Conservation (phyloP, 1,140 invertebrate genomes). For the Delia radicum region DNA sequence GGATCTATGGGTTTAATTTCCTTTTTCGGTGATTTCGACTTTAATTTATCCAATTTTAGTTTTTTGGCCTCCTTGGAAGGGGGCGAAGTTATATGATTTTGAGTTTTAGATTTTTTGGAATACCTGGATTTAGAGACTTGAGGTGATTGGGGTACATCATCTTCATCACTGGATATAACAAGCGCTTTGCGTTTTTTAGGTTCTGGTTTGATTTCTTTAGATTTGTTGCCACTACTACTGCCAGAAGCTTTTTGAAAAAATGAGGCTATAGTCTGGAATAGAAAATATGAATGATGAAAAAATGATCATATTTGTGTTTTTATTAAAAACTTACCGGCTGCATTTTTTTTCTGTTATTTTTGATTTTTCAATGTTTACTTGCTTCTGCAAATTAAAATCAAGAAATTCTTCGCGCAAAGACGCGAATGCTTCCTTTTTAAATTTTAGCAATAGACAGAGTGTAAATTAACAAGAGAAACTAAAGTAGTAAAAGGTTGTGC, state of each 20-base stretch:
- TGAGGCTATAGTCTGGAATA: slow-evolving; percentile 18
- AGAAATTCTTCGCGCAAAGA: no score
- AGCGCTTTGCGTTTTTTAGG: slow-evolving; percentile 43
- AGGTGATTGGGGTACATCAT: slow-evolving; percentile 37
- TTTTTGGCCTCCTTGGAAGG: slow-evolving; percentile 33
- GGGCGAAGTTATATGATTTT: slow-evolving; percentile 6
- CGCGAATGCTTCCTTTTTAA: no score
- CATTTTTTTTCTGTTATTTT: background rate
- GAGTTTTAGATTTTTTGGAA: slow-evolving; percentile 29
- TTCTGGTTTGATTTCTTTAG: background rate
- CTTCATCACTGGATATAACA: slow-evolving; percentile 49
- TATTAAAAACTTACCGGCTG: background rate
- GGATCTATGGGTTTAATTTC: slow-evolving; percentile 39
- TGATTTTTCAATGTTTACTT: background rate
- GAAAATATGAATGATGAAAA: background rate
- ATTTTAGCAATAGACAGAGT: no score
- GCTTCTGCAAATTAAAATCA: no score
- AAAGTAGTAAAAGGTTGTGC: no score
- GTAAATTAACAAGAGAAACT: no score
- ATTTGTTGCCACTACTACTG: background rate
- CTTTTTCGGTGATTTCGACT: slow-evolving; percentile 20
- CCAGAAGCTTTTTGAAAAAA: slow-evolving; percentile 4
- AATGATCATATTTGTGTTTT: background rate
- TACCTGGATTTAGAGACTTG: slow-evolving; percentile 31
- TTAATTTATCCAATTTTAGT: slow-evolving; percentile 39